Evolutionary conservation across 2,888 invertebrate species (phyloP), one percentile per base, ranked within the genome.

Genomic region (Drosophila multiciliata): DNA sequence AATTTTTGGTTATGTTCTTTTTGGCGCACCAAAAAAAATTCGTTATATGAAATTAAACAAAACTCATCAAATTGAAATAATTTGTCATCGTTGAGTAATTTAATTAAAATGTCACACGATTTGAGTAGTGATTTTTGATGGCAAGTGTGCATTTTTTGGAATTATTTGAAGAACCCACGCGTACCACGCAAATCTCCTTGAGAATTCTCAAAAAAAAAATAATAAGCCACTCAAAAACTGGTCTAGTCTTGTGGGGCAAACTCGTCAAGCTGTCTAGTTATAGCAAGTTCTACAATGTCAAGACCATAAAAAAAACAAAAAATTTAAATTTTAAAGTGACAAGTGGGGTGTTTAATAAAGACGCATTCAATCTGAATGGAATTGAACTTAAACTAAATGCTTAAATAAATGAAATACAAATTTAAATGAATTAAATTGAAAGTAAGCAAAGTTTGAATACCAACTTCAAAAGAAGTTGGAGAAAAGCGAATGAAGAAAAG

Each of bases 281-380:
- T 54, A 88, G 88, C 90, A 75, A 62, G 90, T 85, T 87, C 62
- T 66, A 73, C 69, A 85, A 87, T 85, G 88, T 85, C 90, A 85
- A 85, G 84, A 76, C 70, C 80, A 73, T 69, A 82, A 87, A 38
- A 66, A 69, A 55, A 50, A 11, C 23, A 54, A 40, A 35, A 50
- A 58, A 58, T 0, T 26, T 23, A 5, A 67, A 36, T 53, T 29
- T 29, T 15, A 32, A 55, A 48, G 35, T 29, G 23, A 1, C 15
- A 26, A 45, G 29, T 33, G 45, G 60, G 48, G 26, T 3, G 36
- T 11, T 60, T 9, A 2, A 61, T 17, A 23, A 61, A 20, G 7
- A n/a, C n/a, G 15, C 6, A 23, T 29, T 49, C 20, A 49, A 49
- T 3, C 29, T 15, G 7, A 49, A 29, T 17, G 20, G 15, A 60